Base-by-base conservation (phyloP, 2,888 invertebrate species). In the Chymomyza caudatula region DNA sequence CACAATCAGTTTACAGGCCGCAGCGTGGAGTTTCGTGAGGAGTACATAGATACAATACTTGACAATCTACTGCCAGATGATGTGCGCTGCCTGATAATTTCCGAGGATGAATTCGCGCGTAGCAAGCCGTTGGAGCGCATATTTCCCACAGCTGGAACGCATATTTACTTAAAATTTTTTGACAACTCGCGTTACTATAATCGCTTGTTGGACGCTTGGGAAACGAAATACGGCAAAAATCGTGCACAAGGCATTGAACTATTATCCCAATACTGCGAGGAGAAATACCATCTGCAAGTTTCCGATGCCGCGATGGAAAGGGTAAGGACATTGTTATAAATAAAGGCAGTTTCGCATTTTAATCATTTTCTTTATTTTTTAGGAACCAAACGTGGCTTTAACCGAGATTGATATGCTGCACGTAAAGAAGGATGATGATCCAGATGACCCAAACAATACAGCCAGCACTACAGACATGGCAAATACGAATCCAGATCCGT, bases 121-220 rank as follows among this genome's bases (percentile, higher is more conserved):
- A 92, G 92, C 74, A 90, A 91, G 19, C 90, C 90, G 44, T 95
- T 98, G 90, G 94, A 96, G 89, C 93, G 96, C 25, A 94, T 98
- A 71, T 98, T 98, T 89, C 98, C 98, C 0, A 95, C 95, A 0
- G 85, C 91, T 0, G 90, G 92, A 44, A 94, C 96, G 0, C 92
- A 96, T 90, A 92, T 92, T 69, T 98, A 97, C 91, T 93, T 97
- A 65, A 92, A 93, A 60, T 98, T 93, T 90, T 94, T 98, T 85
- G 94, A 97, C 74, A 93, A 93, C 2, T 94, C 95, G 0, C 92
- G 97, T 13, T 98, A 98, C 91, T 97, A 98, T 90, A 98, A 98
- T 90, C 92, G 96, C 68, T 92, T 98, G 69, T 93, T 98, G 83
- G 96, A 98, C 89, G 97, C 97, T 4, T 98, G 98, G 98, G 97